Evolutionary conservation across 2,888 invertebrate genomes (phyloP), one percentile per base, ranked within the genome.

Genomic region (Halictus ligatus): DNA sequence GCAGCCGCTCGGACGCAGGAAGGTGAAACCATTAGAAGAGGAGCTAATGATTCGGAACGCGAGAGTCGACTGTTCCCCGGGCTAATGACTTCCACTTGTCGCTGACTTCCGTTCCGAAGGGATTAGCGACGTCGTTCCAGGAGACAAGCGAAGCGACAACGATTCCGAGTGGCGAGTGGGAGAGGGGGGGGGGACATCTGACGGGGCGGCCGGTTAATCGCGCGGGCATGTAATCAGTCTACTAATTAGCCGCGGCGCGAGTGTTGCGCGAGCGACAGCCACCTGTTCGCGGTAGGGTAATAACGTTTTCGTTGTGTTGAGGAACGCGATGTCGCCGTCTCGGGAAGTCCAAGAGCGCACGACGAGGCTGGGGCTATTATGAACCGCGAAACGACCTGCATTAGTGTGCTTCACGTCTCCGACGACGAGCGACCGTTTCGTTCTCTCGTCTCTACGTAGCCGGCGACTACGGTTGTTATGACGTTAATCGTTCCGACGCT

Each of bases 351-450:
- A 76, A 79, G 83, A 69, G 82, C 3, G 35, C 50, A 78, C 74
- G 7, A 18, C n/a, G 54, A 43, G 1, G n/a, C 50, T 43, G n/a
- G 64, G 46, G 60, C 79, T 78, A 81, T 88, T 86, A 87, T 75
- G 87, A 86, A 84, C 85, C 88, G 88, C 86, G 88, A 88, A 89
- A 89, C 88, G 84, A 86, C 80, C 86, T 67, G 88, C 81, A 84
- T 86, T 84, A 78, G 84, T 71, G 84, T 60, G 86, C 79, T 48
- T 71, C 76, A 25, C 76, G 54, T 81, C 75, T 29, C 64, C n/a
- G 15, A 29, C 64, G 64, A 25, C 60, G 71, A 48, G 77, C 4
- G 83, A 86, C 83, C 83, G 79, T 83, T 80, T 84, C 83, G 85
- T 77, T 84, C 78, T 29, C 77, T 60, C 72, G 69, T 48, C 54